Conservation (phyloP, 2,888 invertebrate species). For the Parnassius glacialis region DNA sequence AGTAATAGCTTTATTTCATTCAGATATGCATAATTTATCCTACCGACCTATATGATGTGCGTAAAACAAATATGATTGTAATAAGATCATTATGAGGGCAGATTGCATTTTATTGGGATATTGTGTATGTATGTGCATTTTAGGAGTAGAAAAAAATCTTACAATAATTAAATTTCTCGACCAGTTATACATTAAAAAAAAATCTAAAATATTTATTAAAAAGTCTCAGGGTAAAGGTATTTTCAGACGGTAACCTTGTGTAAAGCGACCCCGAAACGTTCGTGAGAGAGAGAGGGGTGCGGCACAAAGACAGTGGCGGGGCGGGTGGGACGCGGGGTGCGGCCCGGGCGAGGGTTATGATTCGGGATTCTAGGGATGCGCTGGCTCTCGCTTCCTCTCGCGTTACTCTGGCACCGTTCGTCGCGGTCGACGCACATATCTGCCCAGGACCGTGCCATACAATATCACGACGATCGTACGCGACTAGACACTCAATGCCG, state of each 20-base stretch:
- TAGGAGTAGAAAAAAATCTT: neutral
- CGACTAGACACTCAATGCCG: slow-evolving; percentile 30
- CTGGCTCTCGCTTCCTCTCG: slow-evolving; percentile 76
- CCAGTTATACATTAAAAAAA: neutral
- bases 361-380: slow-evolving; percentile 82
- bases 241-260: slow-evolving; percentile 63
- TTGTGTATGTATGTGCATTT: too few species aligned
- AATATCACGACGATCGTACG: slow-evolving; percentile 48
- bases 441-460: slow-evolving; percentile 41
- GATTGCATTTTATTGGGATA: too few species aligned
- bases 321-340: slow-evolving; percentile 55
- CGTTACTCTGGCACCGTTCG: slow-evolving; percentile 75
- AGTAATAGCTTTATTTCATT: too few species aligned
- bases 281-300: slow-evolving; percentile 76
- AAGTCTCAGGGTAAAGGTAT: slow-evolving; percentile 47
- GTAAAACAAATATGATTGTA: too few species aligned
- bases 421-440: slow-evolving; percentile 68
- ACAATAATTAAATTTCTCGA: neutral
- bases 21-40: too few species aligned
- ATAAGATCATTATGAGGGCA: too few species aligned
- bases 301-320: slow-evolving; percentile 62
- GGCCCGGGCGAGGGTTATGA: slow-evolving; percentile 75
- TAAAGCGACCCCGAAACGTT: slow-evolving; percentile 50
- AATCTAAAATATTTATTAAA: neutral
- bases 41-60: too few species aligned